Evolutionary conservation across 2,797 vertebrate genomes (phyloP).

Genomic region (Sciurus vulgaris): DNA sequence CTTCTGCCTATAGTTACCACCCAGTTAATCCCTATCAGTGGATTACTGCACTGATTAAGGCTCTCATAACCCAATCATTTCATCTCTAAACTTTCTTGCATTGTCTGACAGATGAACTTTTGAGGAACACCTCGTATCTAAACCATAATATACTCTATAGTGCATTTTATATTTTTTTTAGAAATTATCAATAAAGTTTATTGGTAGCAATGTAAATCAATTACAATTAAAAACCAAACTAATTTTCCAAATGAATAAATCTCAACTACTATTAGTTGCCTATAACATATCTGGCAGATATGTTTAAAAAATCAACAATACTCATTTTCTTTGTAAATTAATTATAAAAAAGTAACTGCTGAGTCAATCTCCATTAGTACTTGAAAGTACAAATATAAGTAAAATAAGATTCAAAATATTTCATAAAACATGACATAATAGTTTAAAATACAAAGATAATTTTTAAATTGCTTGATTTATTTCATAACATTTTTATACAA

Average conservation of each 20-base stretch:
- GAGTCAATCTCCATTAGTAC: slow-evolving; percentile 86
- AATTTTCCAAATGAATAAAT: slow-evolving; percentile 85
- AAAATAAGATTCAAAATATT: slow-evolving; percentile 86
- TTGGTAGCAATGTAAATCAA: slow-evolving; percentile 82
- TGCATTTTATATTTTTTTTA: slow-evolving; percentile 36
- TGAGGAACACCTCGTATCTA: too few relatives aligned
- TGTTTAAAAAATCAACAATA: slow-evolving; percentile 84
- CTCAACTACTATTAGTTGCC: slow-evolving; percentile 83
- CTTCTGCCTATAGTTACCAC: too few relatives aligned
- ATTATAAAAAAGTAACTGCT: slow-evolving; percentile 84
- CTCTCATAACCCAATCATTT: too few relatives aligned
- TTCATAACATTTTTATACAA: slow-evolving; percentile 81
- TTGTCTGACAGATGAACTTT: too few relatives aligned
- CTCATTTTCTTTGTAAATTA: slow-evolving; percentile 84
- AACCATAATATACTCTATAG: too few relatives aligned
- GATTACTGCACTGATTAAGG: too few relatives aligned
- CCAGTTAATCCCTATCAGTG: too few relatives aligned
- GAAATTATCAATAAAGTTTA: slow-evolving; percentile 76
- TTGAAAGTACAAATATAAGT: slow-evolving; percentile 88
- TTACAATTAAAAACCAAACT: slow-evolving; percentile 86
- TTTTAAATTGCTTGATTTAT: slow-evolving; percentile 85
- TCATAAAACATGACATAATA: slow-evolving; percentile 84
- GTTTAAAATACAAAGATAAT: slow-evolving; percentile 87
- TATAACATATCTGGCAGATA: slow-evolving; percentile 82
- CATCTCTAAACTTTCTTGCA: too few relatives aligned